Percentiles rank a stretch among this genome's conserved stretches.
Evolutionary conservation across 2,888 invertebrate genomes (phyloP).

Genomic region (Pecten maximus): DNA sequence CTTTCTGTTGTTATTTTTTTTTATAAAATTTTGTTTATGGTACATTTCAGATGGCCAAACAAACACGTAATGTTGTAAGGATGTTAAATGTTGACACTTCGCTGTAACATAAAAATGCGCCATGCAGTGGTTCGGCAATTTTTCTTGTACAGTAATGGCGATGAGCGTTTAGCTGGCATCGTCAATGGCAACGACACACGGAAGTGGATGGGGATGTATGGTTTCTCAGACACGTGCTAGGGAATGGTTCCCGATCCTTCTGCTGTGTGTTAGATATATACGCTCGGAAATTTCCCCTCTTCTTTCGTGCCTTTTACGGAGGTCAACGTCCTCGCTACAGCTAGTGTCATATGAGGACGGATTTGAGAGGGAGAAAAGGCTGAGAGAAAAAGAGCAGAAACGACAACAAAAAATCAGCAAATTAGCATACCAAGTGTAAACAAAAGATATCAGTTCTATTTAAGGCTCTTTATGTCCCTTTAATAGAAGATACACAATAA

Average conservation of each 20-base stretch:
- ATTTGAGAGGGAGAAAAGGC: too few species aligned
- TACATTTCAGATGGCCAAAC: conserved; percentile 2
- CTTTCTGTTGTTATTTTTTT: background rate
- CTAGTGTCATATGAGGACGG: too few species aligned
- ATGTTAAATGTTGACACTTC: background rate
- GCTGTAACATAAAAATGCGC: background rate
- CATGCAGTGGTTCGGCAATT: background rate
- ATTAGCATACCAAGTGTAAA: too few species aligned
- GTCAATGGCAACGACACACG: background rate
- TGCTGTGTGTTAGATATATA: too few species aligned
- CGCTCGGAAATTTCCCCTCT: too few species aligned
- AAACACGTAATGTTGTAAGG: background rate
- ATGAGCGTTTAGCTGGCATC: background rate
- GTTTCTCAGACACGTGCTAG: background rate
- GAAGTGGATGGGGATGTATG: background rate
- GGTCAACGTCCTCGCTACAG: too few species aligned
- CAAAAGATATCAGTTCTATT: too few species aligned
- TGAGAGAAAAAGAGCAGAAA: too few species aligned
- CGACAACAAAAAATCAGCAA: too few species aligned
- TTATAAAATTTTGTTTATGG: background rate
- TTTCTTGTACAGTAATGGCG: background rate
- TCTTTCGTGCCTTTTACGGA: too few species aligned
- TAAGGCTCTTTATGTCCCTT: too few species aligned
- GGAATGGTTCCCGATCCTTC: background rate
- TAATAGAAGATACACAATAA: too few species aligned